These are phyloP conservation scores for Drosophila meridionalis DNA, from an alignment of 2,888 invertebrate genomes.

Conservation along the genomic window DNA sequence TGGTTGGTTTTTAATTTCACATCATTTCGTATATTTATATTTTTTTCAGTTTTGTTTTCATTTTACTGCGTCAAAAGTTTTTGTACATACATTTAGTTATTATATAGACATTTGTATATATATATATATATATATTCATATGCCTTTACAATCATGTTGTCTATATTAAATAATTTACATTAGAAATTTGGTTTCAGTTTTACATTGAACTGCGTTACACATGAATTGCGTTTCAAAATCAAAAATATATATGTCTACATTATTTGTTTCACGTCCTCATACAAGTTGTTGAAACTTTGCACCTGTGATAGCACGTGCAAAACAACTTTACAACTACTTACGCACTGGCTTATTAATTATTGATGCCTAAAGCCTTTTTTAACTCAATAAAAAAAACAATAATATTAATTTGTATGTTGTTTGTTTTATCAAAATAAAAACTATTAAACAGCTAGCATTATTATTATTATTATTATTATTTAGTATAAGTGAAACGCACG, in stretches of 20 bases:
- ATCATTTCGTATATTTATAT: constrained; percentile 5
- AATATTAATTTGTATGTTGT: constrained; percentile 15
- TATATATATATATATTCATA: neutral
- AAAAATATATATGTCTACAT: constrained; percentile 39
- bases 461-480: constrained; percentile 10
- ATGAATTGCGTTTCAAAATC: constrained; percentile 44
- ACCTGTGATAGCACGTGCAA: constrained; percentile 42
- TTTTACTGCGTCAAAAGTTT: constrained; percentile 38
- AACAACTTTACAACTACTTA: constrained; percentile 55
- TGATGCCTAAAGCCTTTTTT: constrained; percentile 43
- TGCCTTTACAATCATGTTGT: constrained; percentile 33
- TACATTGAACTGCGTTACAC: constrained; percentile 35
- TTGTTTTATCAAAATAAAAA: constrained; percentile 41
- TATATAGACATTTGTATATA: neutral
- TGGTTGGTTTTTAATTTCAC: constrained; percentile 24
- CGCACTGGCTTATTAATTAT: constrained; percentile 43
- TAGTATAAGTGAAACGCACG: constrained; percentile 22
- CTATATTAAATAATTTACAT: constrained; percentile 70
- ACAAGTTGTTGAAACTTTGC: constrained; percentile 51
- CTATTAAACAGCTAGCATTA: constrained; percentile 34
- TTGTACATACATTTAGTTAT: constrained; percentile 44
- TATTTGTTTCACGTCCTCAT: neutral
- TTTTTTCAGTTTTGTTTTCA: constrained; percentile 12
- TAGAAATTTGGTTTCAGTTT: constrained; percentile 63
- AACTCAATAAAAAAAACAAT: constrained; percentile 39